A percentile compares a stretch with the other conserved stretches of the same genome.
phyloP scores from a whole-genome alignment of 2,888 invertebrate species.

The Empis stercorea region DNA sequence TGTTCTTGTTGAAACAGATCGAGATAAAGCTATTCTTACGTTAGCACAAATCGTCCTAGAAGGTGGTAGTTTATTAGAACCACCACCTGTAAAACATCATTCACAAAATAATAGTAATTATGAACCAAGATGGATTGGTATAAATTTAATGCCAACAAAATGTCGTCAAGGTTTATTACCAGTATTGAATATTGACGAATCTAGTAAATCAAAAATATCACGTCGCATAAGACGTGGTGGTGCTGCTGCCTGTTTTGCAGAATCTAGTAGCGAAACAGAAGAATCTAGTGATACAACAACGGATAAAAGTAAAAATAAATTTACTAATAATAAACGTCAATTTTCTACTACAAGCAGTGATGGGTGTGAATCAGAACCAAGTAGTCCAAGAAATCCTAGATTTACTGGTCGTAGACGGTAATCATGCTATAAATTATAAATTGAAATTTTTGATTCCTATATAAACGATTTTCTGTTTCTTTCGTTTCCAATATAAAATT shows the following conservation, averaged over 20 bases:
- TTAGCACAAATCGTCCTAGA: constrained; percentile 31
- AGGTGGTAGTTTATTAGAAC: constrained; percentile 27
- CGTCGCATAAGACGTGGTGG: constrained; percentile 16
- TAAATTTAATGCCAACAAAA: constrained; percentile 30
- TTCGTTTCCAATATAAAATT: no score
- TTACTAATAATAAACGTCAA: constrained; percentile 12
- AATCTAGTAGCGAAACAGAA: constrained; percentile 31
- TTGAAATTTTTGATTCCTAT: not conserved
- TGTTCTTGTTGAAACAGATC: constrained; percentile 48
- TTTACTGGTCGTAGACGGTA: not conserved
- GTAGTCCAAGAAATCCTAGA: constrained; percentile 16
- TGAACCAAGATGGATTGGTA: constrained; percentile 27
- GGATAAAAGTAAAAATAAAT: constrained; percentile 3
- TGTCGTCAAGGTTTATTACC: constrained; percentile 33
- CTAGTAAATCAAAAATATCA: constrained; percentile 19
- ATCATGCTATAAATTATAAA: not conserved
- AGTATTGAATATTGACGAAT: constrained; percentile 24
- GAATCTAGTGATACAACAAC: constrained; percentile 7
- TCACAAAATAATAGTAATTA: constrained; percentile 20
- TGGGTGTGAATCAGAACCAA: constrained; percentile 34
- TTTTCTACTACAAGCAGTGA: constrained; percentile 31
- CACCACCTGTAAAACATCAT: constrained; percentile 21
- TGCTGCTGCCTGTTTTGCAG: constrained; percentile 15
- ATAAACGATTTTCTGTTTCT: no score
- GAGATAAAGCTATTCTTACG: constrained; percentile 50